Percentiles rank a stretch among this genome's conserved stretches.
These are phyloP conservation scores for Dendronephthya gigantea DNA, from an alignment of 64 coral and sea anemone species.

Conservation along the genomic window DNA sequence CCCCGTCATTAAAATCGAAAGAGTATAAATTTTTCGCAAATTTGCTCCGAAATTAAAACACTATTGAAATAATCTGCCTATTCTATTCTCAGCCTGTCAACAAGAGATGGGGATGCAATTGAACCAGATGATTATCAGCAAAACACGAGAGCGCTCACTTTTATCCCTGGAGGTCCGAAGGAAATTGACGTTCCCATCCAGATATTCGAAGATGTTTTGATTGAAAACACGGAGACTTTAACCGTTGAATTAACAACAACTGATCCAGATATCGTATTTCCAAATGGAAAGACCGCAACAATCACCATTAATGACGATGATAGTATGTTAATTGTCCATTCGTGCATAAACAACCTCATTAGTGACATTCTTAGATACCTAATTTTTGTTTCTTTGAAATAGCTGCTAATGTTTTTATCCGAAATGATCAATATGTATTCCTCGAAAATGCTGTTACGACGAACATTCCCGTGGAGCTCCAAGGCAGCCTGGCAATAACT, in stretches of 20 bases:
- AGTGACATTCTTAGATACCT: not conserved
- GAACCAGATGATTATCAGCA: not conserved
- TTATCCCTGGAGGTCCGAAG: not conserved
- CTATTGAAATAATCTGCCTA: no score
- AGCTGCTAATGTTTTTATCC: not conserved
- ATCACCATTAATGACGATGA: not conserved
- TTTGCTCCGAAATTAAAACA: no score
- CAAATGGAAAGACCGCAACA: not conserved
- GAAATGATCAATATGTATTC: not conserved
- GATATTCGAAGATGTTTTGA: not conserved
- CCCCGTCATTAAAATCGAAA: no score
- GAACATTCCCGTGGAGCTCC: not conserved
- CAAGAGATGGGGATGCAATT: not conserved
- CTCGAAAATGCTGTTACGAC: not conserved
- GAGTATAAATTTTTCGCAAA: no score
- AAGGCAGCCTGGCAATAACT: not conserved
- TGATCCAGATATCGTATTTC: not conserved
- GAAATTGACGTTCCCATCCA: not conserved
- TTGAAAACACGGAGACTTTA: not conserved
- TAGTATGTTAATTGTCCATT: not conserved
- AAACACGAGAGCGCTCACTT: not conserved
- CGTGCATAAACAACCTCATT: not conserved
- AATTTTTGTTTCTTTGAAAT: not conserved
- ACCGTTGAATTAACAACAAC: not conserved
- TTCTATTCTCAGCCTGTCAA: not conserved